phyloP scores from a whole-genome alignment of 2,888 invertebrate genomes.

The Apodemia mormo region DNA sequence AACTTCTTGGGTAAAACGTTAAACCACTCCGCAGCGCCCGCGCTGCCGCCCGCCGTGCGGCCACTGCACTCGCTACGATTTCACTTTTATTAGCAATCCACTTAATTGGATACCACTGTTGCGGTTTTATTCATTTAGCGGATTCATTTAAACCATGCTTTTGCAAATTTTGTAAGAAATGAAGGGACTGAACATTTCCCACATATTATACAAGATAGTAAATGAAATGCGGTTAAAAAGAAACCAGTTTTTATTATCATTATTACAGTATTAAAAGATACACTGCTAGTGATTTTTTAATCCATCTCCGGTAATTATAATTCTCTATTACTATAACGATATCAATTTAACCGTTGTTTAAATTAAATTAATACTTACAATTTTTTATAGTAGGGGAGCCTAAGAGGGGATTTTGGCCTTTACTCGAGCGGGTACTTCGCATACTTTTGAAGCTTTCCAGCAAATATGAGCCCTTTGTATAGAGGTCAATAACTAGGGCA shows the following conservation, averaged over 20 bases:
- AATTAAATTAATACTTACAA: too few relatives aligned
- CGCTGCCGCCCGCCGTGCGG: slow-evolving; percentile 49
- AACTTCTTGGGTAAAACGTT: background rate
- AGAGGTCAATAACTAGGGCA: too few relatives aligned
- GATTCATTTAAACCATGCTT: slow-evolving; percentile 68
- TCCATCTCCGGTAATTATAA: too few relatives aligned
- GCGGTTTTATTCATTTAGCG: slow-evolving; percentile 76
- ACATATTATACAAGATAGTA: background rate
- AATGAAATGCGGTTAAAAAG: slow-evolving; percentile 1
- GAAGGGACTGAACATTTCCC: background rate
- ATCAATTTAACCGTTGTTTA: too few relatives aligned
- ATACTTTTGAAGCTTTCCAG: too few relatives aligned
- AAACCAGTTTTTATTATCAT: slow-evolving; percentile 9
- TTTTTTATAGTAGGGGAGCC: too few relatives aligned
- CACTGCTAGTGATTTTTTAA: too few relatives aligned
- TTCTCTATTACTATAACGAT: too few relatives aligned
- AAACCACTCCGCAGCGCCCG: slow-evolving; percentile 21
- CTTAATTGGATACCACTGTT: slow-evolving; percentile 79
- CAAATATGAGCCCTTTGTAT: too few relatives aligned
- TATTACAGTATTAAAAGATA: background rate
- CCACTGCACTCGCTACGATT: slow-evolving; percentile 80
- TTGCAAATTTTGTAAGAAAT: slow-evolving; percentile 24
- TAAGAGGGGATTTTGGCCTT: too few relatives aligned
- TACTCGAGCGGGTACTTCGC: too few relatives aligned
- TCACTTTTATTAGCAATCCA: slow-evolving; percentile 81